Evolutionary conservation across 2,888 invertebrate species (phyloP).

Genomic region (Drosophila anomalata): DNA sequence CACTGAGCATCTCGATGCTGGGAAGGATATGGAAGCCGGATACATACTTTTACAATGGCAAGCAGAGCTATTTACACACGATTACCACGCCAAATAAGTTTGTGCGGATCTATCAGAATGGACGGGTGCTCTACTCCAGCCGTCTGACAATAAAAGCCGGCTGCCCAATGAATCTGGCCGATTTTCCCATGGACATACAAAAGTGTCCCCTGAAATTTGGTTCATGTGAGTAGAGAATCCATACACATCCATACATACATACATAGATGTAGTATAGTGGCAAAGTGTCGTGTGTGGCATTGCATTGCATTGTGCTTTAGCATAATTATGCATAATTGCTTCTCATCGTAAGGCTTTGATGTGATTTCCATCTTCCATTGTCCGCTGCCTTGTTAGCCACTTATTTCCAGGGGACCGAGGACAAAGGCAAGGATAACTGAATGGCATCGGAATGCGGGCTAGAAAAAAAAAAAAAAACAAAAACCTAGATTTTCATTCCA

Average conservation of each 20-base stretch:
- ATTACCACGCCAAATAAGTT: conserved; percentile 94
- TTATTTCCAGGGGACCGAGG: conserved; percentile 45
- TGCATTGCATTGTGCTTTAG: conserved; percentile 39
- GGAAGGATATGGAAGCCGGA: conserved; percentile 94
- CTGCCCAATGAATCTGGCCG: conserved; percentile 93
- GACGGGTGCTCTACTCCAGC: conserved; percentile 90
- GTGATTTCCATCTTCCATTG: conserved; percentile 36
- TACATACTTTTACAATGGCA: conserved; percentile 93
- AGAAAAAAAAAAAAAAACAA: neutral
- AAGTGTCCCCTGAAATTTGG: conserved; percentile 91
- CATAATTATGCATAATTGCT: conserved; percentile 75
- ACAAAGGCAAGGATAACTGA: conserved; percentile 42
- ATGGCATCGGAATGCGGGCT: conserved; percentile 54
- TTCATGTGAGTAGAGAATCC: conserved; percentile 88
- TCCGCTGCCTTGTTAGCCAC: conserved; percentile 41
- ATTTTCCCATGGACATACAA: conserved; percentile 94
- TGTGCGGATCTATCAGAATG: conserved; percentile 90
- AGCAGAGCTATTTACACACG: conserved; percentile 92
- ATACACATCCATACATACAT: too few relatives aligned
- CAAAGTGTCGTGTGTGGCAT: neutral
- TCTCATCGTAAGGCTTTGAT: conserved; percentile 58
- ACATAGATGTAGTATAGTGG: too few relatives aligned
- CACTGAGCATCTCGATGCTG: conserved; percentile 91
- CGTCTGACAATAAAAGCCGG: conserved; percentile 93
- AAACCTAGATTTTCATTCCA: neutral